Conservation (phyloP, 1,140 invertebrate genomes). For the Laupala kohalensis region DNA sequence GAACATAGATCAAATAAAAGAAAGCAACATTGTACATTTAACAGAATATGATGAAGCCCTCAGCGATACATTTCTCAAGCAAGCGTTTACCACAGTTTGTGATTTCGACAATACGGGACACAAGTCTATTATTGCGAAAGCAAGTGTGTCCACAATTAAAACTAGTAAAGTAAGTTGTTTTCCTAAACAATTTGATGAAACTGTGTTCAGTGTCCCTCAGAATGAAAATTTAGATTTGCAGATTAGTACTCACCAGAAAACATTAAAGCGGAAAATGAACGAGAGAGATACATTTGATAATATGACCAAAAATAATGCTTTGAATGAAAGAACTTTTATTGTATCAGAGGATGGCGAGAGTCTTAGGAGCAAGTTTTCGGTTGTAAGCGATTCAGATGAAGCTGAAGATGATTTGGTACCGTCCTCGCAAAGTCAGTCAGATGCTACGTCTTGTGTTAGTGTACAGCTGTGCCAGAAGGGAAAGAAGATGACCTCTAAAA, state of each 20-base stretch:
- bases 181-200: no score
- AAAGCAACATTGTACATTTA: no score
- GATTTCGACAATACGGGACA: not conserved
- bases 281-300: no score
- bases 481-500: not conserved
- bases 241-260: not conserved
- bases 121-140: not conserved
- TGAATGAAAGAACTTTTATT: not conserved
- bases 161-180: not conserved
- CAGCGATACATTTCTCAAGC: constrained; percentile 5
- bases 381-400: constrained; percentile 2
- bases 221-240: not conserved
- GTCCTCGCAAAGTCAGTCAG: not conserved
- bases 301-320: no score
- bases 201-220: not conserved
- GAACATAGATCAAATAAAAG: no score
- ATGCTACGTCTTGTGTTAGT: not conserved
- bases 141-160: not conserved
- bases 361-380: not conserved
- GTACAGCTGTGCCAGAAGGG: not conserved
- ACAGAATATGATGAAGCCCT: constrained; percentile 1
- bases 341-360: not conserved
- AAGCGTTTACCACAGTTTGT: constrained; percentile 7
- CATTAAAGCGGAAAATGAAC: no score
- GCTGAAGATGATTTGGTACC: not conserved